Evolutionary conservation across 2,888 invertebrate genomes (phyloP), one percentile per base, ranked within the genome.

Genomic region (Aphidoletes aphidimyza): DNA sequence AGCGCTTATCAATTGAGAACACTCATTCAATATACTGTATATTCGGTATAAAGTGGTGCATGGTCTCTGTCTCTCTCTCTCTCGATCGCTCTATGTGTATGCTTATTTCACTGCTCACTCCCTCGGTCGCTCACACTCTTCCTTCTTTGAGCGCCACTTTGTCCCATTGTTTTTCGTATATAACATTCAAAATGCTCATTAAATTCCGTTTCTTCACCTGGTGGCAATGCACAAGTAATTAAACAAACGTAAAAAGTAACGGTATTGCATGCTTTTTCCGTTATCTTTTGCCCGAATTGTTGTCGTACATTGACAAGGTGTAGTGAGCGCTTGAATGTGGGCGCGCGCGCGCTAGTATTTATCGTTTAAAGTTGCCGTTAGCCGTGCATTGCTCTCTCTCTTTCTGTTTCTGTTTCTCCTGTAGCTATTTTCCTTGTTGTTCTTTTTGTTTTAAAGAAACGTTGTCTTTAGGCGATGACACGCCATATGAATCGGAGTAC

Each of bases 171-270:
- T 11, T 59, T 49, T 59, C 17, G 3, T 59, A 26, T 78, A 17
- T 36, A 19, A 36, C 14, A 54, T 54, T 54, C 69, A 69, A 69
- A 69, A 69, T 69, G 37, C 37, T 81, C 81, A 37, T 81, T 81
- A 37, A 36, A 37, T 37, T 81, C 81, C 39, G 37, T 37, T 37
- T 81, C n/a, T 81, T 81, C 81, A 81, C 81, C 81, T 81, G 81
- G n/a, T 81, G 81, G 81, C 81, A 37, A 81, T 37, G 81, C 81
- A 37, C 81, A 81, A 37, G 81, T 81, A 81, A 81, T 81, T 81
- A 81, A 81, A 81, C 37, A 37, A 37, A 81, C 81, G 37, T 81
- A 81, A 81, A 81, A 37, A n/a, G 81, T 81, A 81, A 81, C 37
- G 81, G 37, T 81, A 81, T 69, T 81, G 81, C 81, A 37, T 81